phyloP scores from a whole-genome alignment of 2,113 vertebrate species.

The Zosterops pallidus region DNA sequence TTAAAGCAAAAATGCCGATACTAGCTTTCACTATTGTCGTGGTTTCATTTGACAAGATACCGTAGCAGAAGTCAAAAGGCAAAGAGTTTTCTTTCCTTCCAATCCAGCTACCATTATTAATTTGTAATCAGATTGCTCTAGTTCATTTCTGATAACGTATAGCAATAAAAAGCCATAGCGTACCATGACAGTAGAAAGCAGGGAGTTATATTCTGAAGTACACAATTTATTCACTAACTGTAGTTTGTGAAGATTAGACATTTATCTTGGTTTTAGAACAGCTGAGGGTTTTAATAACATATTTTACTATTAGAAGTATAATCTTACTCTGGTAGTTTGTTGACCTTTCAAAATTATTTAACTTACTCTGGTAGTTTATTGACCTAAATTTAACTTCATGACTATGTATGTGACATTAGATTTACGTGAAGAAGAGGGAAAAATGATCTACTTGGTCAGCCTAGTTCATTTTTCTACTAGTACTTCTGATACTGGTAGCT shows the following conservation, averaged over 20 bases:
- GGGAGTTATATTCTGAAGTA: neutral
- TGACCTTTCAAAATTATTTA: slow-evolving; percentile 12
- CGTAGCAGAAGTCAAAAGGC: neutral
- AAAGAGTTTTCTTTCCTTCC: neutral
- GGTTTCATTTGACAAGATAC: neutral
- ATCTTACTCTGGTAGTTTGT: neutral
- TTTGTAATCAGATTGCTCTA: neutral
- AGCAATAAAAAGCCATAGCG: neutral
- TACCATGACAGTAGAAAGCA: neutral
- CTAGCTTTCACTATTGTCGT: neutral
- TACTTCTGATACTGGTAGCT: neutral
- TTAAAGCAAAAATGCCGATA: neutral
- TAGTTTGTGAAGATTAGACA: neutral
- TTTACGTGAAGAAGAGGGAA: neutral
- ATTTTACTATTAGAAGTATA: neutral
- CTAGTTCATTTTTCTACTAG: neutral
- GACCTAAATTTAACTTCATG: slow-evolving; percentile 1
- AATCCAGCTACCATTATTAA: neutral
- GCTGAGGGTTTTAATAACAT: neutral
- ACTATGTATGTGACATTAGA: neutral
- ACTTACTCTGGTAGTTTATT: neutral
- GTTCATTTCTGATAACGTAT: neutral
- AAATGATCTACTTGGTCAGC: neutral
- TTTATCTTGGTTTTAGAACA: neutral
- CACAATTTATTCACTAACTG: neutral